Evolutionary conservation across 1,140 invertebrate genomes (phyloP).

Genomic region (Drosophila parabipectinata): DNA sequence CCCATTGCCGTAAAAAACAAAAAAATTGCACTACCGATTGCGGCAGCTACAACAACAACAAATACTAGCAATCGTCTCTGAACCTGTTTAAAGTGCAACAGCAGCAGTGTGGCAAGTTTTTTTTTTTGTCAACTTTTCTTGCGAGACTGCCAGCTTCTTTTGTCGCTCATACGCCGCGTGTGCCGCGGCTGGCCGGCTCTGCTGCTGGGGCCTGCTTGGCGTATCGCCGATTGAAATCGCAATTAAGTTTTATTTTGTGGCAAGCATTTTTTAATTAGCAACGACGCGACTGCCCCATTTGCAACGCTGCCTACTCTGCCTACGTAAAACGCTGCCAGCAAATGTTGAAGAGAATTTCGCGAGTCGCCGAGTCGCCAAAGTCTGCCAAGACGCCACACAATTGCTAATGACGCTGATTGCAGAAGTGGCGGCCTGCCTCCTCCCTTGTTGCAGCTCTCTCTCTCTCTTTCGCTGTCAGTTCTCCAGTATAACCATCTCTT

Average conservation of each 20-base stretch:
- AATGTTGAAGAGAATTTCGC: not conserved
- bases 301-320: slow-evolving; percentile 52
- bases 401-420: slow-evolving; percentile 80
- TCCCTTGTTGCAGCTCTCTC: slow-evolving; percentile 3
- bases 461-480: slow-evolving; percentile 1
- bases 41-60: slow-evolving; percentile 15
- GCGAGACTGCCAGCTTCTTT: slow-evolving; percentile 20
- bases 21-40: slow-evolving; percentile 8
- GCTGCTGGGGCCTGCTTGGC: not conserved
- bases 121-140: slow-evolving; percentile 27
- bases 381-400: slow-evolving; percentile 13
- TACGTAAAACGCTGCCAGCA: slow-evolving; percentile 24
- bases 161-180: slow-evolving; percentile 63
- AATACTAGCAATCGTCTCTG: slow-evolving; percentile 27
- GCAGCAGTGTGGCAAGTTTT: slow-evolving; percentile 22
- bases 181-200: slow-evolving; percentile 8
- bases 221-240: slow-evolving; percentile 78
- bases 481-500: slow-evolving; percentile 16
- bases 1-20: slow-evolving; percentile 10
- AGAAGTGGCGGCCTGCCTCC: slow-evolving; percentile 30
- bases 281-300: slow-evolving; percentile 62
- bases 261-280: slow-evolving; percentile 81
- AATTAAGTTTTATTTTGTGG: slow-evolving; percentile 82
- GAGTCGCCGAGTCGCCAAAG: not conserved
- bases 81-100: slow-evolving; percentile 79